Conservation (phyloP, 1,140 invertebrate species). For the Proales similis region DNA sequence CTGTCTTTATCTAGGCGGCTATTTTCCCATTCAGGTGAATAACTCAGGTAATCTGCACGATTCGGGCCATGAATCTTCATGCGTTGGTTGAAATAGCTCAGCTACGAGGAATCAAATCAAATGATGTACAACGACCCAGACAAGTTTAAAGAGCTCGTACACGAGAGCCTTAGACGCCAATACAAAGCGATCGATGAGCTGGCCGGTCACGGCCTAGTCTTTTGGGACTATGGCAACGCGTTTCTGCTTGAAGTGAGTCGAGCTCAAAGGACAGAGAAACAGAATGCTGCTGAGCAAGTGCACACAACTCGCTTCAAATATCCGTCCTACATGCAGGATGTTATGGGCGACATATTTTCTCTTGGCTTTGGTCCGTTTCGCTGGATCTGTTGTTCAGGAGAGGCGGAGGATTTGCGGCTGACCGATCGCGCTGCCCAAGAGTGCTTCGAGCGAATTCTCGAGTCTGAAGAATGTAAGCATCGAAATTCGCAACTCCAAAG, state of each 20-base stretch:
- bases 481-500: slow-evolving; percentile 2
- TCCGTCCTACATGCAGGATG: slow-evolving; percentile 65
- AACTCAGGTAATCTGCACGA: background rate
- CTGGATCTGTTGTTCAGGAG: slow-evolving; percentile 63
- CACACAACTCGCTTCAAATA: slow-evolving; percentile 57
- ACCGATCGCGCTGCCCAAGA: slow-evolving; percentile 60
- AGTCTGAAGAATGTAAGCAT: slow-evolving; percentile 37
- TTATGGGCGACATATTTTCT: slow-evolving; percentile 68
- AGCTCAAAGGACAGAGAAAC: slow-evolving; percentile 54
- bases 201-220: slow-evolving; percentile 58
- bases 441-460: slow-evolving; percentile 56
- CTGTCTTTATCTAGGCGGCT: too few relatives aligned
- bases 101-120: slow-evolving; percentile 53
- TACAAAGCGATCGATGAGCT: slow-evolving; percentile 61
- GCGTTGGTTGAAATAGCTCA: slow-evolving; percentile 43
- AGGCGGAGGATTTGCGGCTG: slow-evolving; percentile 56
- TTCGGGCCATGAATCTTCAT: background rate
- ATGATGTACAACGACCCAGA: slow-evolving; percentile 57
- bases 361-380: slow-evolving; percentile 67
- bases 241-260: slow-evolving; percentile 62
- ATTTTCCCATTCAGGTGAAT: slow-evolving; percentile 60
- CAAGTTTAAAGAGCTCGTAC: slow-evolving; percentile 58
- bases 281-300: background rate
- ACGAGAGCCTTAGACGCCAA: slow-evolving; percentile 61
- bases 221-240: slow-evolving; percentile 68